A percentile compares a stretch with the other conserved stretches of the same genome.
phyloP scores from a whole-genome alignment of 1,140 invertebrate genomes.

The Tribolium castaneum region DNA sequence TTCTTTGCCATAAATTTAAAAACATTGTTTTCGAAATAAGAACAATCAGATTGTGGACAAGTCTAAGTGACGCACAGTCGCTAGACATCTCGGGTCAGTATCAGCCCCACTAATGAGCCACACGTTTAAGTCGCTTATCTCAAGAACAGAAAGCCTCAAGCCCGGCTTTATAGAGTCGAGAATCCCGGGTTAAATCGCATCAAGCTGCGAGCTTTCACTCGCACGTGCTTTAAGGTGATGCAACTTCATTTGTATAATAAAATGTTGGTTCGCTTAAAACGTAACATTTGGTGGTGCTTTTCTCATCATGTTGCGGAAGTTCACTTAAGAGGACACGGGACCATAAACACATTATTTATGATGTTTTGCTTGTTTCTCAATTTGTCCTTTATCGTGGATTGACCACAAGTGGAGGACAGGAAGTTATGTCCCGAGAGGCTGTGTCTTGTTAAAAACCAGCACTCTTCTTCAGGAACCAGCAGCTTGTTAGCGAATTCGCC shows the following conservation, averaged over 20 bases:
- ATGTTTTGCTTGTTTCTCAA: slow-evolving; percentile 17
- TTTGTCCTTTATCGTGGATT: slow-evolving; percentile 18
- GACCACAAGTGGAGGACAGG: slow-evolving; percentile 24
- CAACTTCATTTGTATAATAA: not conserved
- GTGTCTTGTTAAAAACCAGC: slow-evolving; percentile 27
- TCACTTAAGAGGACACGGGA: not conserved
- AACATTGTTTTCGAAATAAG: not conserved
- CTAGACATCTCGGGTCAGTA: slow-evolving; percentile 36
- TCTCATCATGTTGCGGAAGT: not conserved
- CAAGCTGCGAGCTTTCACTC: slow-evolving; percentile 45
- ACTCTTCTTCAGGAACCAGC: slow-evolving; percentile 21
- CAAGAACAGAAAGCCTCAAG: slow-evolving; percentile 18
- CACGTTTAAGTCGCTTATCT: slow-evolving; percentile 36
- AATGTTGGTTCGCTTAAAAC: not conserved
- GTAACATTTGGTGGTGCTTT: not conserved
- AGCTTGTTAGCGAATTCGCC: slow-evolving; percentile 29
- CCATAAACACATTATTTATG: slow-evolving; percentile 25
- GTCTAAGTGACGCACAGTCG: slow-evolving; percentile 6
- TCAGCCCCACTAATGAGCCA: slow-evolving; percentile 37
- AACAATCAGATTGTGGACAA: not conserved
- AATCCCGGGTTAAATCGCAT: not conserved
- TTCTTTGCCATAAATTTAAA: not conserved
- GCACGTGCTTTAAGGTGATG: slow-evolving; percentile 43
- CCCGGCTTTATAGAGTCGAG: not conserved
- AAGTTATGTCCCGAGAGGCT: slow-evolving; percentile 23